Conservation (phyloP, 2,888 invertebrate genomes). For the Pyrgus malvae region DNA sequence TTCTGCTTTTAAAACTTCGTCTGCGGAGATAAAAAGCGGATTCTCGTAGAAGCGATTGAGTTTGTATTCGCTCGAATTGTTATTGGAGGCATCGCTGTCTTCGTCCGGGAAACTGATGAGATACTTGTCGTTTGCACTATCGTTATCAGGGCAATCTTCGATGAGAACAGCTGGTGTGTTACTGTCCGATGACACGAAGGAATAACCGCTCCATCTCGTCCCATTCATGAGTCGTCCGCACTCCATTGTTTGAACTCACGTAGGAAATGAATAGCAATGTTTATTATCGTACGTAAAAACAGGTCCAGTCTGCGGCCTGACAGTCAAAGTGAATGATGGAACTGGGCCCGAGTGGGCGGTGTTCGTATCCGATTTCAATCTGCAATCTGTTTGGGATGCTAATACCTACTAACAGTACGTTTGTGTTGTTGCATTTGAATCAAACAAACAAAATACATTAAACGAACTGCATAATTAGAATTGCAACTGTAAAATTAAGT, state of each 20-base stretch:
- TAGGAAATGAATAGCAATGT: constrained; percentile 42
- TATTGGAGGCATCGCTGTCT: constrained; percentile 47
- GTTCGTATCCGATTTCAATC: constrained; percentile 60
- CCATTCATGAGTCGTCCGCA: constrained; percentile 56
- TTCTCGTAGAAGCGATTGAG: constrained; percentile 60
- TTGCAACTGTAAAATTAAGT: too few species aligned
- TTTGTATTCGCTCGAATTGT: constrained; percentile 43
- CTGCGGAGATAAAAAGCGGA: constrained; percentile 62
- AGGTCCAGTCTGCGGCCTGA: constrained; percentile 28
- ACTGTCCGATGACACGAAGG: constrained; percentile 43
- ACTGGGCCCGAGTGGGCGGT: constrained; percentile 61
- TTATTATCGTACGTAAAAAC: constrained; percentile 40
- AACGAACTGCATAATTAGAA: too few species aligned
- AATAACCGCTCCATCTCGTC: constrained; percentile 57
- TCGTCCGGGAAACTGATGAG: constrained; percentile 61
- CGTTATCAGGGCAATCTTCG: constrained; percentile 48
- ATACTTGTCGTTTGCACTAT: constrained; percentile 55
- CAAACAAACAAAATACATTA: too few species aligned
- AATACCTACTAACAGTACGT: constrained; percentile 6
- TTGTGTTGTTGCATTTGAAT: too few species aligned
- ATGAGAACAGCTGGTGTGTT: constrained; percentile 48
- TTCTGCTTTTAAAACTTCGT: constrained; percentile 62
- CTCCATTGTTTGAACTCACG: constrained; percentile 57
- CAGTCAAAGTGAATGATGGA: constrained; percentile 45
- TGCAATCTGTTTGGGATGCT: constrained; percentile 45